phyloP scores from a whole-genome alignment of 2,888 invertebrate species.

The Silvanus unidentatus region DNA sequence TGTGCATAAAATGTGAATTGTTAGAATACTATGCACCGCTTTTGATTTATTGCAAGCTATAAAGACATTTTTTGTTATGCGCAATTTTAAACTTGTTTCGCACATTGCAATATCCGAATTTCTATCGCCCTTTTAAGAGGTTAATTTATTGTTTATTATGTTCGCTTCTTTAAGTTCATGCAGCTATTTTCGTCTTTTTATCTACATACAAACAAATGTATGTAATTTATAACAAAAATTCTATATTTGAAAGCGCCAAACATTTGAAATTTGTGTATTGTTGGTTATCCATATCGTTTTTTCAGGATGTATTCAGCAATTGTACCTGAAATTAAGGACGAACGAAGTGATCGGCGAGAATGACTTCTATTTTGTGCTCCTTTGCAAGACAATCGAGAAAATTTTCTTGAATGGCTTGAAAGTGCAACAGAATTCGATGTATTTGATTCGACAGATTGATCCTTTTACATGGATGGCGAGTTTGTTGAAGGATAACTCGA shows the following conservation, averaged over 20 bases:
- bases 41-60: too few species aligned
- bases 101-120: too few species aligned
- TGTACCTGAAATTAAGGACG: conserved; percentile 12
- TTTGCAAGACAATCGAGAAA: conserved; percentile 35
- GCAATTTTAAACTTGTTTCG: too few species aligned
- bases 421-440: conserved; percentile 41
- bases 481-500: conserved; percentile 37
- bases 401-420: conserved; percentile 53
- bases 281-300: conserved; percentile 1
- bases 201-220: too few species aligned
- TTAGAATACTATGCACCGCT: too few species aligned
- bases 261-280: too few species aligned
- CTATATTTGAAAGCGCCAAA: too few species aligned
- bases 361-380: conserved; percentile 18
- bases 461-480: conserved; percentile 54
- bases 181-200: background rate
- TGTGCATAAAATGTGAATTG: background rate
- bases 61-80: too few species aligned
- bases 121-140: too few species aligned
- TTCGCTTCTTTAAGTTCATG: conserved; percentile 1
- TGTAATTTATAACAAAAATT: too few species aligned
- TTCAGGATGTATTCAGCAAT: conserved; percentile 24
- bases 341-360: conserved; percentile 15
- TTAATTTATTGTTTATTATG: background rate
- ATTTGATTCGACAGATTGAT: conserved; percentile 44